These are phyloP conservation scores for Hippocampus comes DNA, from an alignment of 2,113 vertebrate species.

Conservation along the genomic window DNA sequence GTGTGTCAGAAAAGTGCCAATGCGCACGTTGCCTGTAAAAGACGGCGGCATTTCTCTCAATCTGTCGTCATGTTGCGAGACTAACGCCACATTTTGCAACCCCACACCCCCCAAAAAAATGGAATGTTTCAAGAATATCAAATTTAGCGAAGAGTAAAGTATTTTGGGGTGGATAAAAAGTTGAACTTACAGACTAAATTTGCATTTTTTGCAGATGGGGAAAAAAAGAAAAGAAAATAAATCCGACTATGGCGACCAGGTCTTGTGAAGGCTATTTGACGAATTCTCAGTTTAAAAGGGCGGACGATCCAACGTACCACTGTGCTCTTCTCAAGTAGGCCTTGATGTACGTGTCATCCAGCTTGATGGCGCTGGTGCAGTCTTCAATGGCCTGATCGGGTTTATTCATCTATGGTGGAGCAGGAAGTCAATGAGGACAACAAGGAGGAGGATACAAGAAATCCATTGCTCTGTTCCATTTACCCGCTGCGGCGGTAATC, in stretches of 20 bases:
- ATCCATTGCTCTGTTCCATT: neutral
- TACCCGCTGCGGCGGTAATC: too few species aligned
- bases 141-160: too few species aligned
- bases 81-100: too few species aligned
- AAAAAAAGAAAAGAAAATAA: neutral
- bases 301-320: constrained; percentile 73
- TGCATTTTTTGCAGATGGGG: neutral
- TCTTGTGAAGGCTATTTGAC: neutral
- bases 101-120: too few species aligned
- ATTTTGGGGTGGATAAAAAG: neutral
- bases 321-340: constrained; percentile 94
- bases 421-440: neutral
- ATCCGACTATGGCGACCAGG: too few species aligned
- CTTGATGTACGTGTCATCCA: constrained; percentile 91
- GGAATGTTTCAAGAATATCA: too few species aligned
- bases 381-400: constrained; percentile 90
- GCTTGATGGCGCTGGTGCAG: constrained; percentile 88
- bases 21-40: neutral
- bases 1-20: constrained; percentile 17
- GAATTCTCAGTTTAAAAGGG: neutral
- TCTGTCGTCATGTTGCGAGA: too few species aligned
- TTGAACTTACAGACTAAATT: too few species aligned
- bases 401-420: constrained; percentile 81
- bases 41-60: too few species aligned
- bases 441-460: neutral